These are phyloP conservation scores for Aegotheles bennettii DNA, from an alignment of 2,113 vertebrate species.

Conservation along the genomic window DNA sequence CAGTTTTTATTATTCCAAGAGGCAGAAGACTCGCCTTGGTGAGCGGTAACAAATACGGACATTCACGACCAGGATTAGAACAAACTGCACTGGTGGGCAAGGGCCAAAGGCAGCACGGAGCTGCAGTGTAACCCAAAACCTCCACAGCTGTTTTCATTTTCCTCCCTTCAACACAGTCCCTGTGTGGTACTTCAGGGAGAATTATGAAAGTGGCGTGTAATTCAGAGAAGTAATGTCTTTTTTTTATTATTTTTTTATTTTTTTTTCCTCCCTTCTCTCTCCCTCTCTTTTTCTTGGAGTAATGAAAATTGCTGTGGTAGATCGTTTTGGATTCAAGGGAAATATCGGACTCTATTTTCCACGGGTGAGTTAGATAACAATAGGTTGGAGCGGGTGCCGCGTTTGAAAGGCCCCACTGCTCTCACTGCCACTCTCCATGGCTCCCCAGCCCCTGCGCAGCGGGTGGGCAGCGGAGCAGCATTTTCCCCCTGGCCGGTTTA, in stretches of 20 bases:
- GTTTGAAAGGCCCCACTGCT: neutral
- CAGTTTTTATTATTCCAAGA: slow-evolving; percentile 62
- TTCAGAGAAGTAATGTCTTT: slow-evolving; percentile 73
- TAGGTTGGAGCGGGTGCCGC: neutral
- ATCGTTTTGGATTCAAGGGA: slow-evolving; percentile 58
- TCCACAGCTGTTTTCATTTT: slow-evolving; percentile 85
- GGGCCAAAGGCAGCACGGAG: slow-evolving; percentile 72
- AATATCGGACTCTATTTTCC: slow-evolving; percentile 28
- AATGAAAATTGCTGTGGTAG: slow-evolving; percentile 69
- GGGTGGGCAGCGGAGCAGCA: fast-evolving
- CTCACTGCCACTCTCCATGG: fast-evolving
- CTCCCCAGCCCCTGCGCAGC: neutral
- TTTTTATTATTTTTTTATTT: neutral
- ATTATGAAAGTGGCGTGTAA: slow-evolving; percentile 70
- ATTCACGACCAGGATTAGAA: slow-evolving; percentile 73
- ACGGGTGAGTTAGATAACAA: slow-evolving; percentile 19
- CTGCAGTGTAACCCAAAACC: slow-evolving; percentile 79
- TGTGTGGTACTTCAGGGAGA: slow-evolving; percentile 76
- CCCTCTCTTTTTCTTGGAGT: slow-evolving; percentile 44
- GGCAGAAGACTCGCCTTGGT: slow-evolving; percentile 62
- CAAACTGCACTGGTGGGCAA: slow-evolving; percentile 75
- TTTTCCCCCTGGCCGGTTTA: neutral
- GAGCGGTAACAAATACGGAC: slow-evolving; percentile 69
- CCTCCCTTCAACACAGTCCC: slow-evolving; percentile 75
- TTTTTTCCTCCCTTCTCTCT: neutral